These are phyloP conservation scores for Agonopterix arenella DNA, from an alignment of 2,888 invertebrate species.

Conservation along the genomic window DNA sequence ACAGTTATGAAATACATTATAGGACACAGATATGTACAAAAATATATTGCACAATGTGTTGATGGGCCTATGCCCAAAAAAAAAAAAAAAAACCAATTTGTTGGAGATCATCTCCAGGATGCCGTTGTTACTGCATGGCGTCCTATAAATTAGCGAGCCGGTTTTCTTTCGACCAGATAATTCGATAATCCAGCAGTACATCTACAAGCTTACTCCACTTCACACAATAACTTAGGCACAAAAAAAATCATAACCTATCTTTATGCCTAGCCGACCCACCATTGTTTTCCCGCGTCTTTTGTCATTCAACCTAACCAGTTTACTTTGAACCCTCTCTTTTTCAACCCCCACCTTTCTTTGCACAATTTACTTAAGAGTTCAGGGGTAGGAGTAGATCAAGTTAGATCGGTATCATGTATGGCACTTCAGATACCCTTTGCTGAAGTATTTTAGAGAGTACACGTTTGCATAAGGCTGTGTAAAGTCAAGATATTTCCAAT, in stretches of 20 bases:
- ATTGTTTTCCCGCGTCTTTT: slow-evolving; percentile 56
- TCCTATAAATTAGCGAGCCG: no score
- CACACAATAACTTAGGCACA: neutral
- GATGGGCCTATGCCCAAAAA: no score
- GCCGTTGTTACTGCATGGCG: no score
- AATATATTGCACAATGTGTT: no score
- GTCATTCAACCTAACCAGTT: slow-evolving; percentile 34
- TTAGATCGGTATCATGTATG: slow-evolving; percentile 25
- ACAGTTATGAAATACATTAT: no score
- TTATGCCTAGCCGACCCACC: slow-evolving; percentile 30
- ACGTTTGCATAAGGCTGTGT: slow-evolving; percentile 37
- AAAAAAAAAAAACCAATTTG: no score
- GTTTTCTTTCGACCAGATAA: no score
- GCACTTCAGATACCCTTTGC: slow-evolving; percentile 38
- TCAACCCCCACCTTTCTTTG: slow-evolving; percentile 19
- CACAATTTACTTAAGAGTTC: slow-evolving; percentile 17
- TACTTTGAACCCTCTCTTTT: slow-evolving; percentile 24
- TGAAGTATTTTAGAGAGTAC: slow-evolving; percentile 26
- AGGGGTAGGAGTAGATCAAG: slow-evolving; percentile 19
- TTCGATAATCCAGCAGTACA: no score
- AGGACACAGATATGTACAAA: no score
- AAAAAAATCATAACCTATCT: slow-evolving; percentile 13
- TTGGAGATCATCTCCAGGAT: no score
- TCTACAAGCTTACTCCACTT: no score
- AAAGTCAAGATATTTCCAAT: slow-evolving; percentile 56